Evolutionary conservation across 2,888 invertebrate species (phyloP), one percentile per base, ranked within the genome.

Genomic region (Drosophila macrospina): DNA sequence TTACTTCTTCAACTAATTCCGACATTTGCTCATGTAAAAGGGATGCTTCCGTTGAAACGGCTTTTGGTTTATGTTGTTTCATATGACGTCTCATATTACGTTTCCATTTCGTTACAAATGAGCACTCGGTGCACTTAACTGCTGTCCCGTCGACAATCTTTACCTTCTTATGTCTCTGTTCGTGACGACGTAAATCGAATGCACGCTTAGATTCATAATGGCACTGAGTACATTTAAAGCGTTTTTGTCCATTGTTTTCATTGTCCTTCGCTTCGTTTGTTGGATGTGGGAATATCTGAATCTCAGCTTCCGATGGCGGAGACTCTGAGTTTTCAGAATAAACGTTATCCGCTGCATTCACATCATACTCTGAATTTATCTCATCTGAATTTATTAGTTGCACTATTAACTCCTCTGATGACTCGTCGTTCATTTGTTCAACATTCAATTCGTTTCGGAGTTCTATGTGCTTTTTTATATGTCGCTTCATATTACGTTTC

Each of bases 41-140:
- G 0, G 24, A 1, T 6, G 44, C 6, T 10, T 34, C 45, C 8
- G 20, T 8, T 24, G 37, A 10, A 13, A 8, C 20, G 11, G 5
- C 4, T 7, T 15, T 2, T 5, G 20, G 7, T 15, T 41, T 55
- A 45, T 74, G 74, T 11, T 32, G 47, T 11, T 39, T 32, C 74
- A 74, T 77, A 39, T 74, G 75, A 6, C 73, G 73, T 7, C 26
- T 56, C 41, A 77, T 61, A 11, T 75, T 75, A 1, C 75, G 67
- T 13, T 68, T 75, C 56, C 60, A 77, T 13, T 75, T 75, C 2
- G 73, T 77, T 0, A 64, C 36, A 39, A 67, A 75, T 0, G 47
- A 34, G 36, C 74, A 75, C 6, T 60, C 34, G 16, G 51, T 36
- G 7, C 74, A 75, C 15, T 77, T 52, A 16, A 51, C 51, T 5